Evolutionary conservation across 2,888 invertebrate genomes (phyloP).

Genomic region (Chymomyza procnemis): DNA sequence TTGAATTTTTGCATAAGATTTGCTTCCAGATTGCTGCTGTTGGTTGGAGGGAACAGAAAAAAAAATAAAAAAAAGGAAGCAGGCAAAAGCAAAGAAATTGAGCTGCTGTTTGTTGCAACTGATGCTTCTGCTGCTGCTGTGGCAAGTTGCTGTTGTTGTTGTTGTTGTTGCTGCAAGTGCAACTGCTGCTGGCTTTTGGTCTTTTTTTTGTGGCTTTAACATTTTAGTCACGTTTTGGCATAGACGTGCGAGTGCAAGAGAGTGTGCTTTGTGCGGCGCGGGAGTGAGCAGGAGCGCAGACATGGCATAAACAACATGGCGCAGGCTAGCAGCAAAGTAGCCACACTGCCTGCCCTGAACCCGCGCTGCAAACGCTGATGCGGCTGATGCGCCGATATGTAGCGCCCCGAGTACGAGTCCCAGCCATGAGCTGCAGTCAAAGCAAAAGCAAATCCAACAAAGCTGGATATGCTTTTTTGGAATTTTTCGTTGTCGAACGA

Average conservation of each 20-base stretch:
- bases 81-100: slow-evolving; percentile 12
- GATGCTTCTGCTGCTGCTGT: slow-evolving; percentile 2
- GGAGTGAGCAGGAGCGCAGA: neutral
- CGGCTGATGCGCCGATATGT: slow-evolving; percentile 1
- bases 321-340: slow-evolving; percentile 37
- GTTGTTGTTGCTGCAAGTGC: slow-evolving; percentile 36
- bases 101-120: slow-evolving; percentile 6
- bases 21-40: slow-evolving; percentile 17
- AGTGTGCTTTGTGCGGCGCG: neutral
- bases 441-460: slow-evolving; percentile 1
- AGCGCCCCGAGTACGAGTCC: neutral
- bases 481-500: slow-evolving; percentile 53
- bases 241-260: neutral
- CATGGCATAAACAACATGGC: slow-evolving; percentile 67
- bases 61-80: slow-evolving; percentile 1
- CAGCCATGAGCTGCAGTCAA: neutral
- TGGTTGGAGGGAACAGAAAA: neutral
- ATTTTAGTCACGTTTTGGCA: slow-evolving; percentile 75
- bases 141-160: slow-evolving; percentile 22
- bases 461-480: slow-evolving; percentile 16
- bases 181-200: slow-evolving; percentile 35
- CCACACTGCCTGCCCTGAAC: neutral
- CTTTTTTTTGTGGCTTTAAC: slow-evolving; percentile 66
- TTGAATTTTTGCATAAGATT: slow-evolving; percentile 67
- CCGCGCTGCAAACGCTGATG: neutral